Percentiles rank a stretch among this genome's conserved stretches.
Evolutionary conservation across 2,888 invertebrate genomes (phyloP).

Genomic region (Tethea ocularis): DNA sequence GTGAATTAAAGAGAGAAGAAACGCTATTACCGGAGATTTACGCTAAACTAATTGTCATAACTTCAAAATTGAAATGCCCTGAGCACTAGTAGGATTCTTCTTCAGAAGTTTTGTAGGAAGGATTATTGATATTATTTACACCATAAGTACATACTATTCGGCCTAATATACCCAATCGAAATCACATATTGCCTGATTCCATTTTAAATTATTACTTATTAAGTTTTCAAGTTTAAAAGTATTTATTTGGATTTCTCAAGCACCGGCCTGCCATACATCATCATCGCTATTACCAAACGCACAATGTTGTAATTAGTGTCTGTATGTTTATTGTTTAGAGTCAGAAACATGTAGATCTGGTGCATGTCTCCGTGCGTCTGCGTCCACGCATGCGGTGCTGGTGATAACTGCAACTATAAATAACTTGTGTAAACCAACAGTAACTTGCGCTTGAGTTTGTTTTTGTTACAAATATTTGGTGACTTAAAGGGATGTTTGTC

Average conservation of each 20-base stretch:
- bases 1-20: no score
- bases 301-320: constrained; percentile 54
- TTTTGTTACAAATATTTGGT: neutral
- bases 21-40: no score
- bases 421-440: constrained; percentile 20
- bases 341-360: constrained; percentile 52
- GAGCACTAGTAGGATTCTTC: no score
- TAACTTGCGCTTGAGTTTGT: neutral
- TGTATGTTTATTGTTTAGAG: constrained; percentile 57
- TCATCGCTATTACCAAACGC: constrained; percentile 11
- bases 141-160: no score
- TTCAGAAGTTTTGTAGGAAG: no score
- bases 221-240: neutral
- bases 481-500: neutral
- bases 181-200: no score
- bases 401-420: constrained; percentile 49
- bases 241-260: neutral
- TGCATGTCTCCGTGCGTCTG: constrained; percentile 48
- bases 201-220: no score
- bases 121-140: no score
- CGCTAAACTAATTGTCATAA: no score
- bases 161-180: no score
- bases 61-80: no score
- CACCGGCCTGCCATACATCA: no score
- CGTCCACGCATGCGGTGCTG: constrained; percentile 22